Evolutionary conservation across 2,113 vertebrate species (phyloP), one percentile per base, ranked within the genome.

Genomic region (Pituophis catenifer): DNA sequence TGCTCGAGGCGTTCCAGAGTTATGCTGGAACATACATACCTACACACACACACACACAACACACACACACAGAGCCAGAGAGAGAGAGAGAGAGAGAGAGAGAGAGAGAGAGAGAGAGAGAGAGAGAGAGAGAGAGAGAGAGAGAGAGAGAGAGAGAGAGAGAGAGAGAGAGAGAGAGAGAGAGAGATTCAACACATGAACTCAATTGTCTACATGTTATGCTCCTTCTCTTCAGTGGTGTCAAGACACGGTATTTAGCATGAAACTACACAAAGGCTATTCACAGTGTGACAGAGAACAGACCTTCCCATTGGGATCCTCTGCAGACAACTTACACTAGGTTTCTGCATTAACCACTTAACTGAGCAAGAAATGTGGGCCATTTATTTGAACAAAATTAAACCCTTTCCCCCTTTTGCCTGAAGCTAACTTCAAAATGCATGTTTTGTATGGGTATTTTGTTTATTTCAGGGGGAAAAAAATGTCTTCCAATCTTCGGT

Each of bases 211-310:
- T 24, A 13, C 3, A 48, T n/a, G 55, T 19, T 9, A 23, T 58
- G 88, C 11, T 44, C 5, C 9, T 19, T 24, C 75, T 86, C 62
- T 91, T 93, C 52, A 65, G 54, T 24, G 29, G 65, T 50, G 91
- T 91, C 90, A 92, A 93, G 87, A 94, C 65, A 26, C 26, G 93
- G 90, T 93, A 21, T 93, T 95, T 89, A 94, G 94, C 38, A 2
- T 70, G 58, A 94, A 93, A 65, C 38, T 59, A 17, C 48, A 24
- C 9, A 3, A n/a, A 86, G 62, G 59, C 10, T 90, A 38, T 88
- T 95, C 24, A 86, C 53, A 89, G 54, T 81, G 24, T 94, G 2
- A 59, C 9, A 90, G 19, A 17, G 4, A 48, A 38, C 86, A 90
- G 26, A 90, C 58, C 23, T 88, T 12, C 50, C 29, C 81, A 91